Evolutionary conservation across 2,113 vertebrate species (phyloP).

Genomic region (Poecilia latipinna): DNA sequence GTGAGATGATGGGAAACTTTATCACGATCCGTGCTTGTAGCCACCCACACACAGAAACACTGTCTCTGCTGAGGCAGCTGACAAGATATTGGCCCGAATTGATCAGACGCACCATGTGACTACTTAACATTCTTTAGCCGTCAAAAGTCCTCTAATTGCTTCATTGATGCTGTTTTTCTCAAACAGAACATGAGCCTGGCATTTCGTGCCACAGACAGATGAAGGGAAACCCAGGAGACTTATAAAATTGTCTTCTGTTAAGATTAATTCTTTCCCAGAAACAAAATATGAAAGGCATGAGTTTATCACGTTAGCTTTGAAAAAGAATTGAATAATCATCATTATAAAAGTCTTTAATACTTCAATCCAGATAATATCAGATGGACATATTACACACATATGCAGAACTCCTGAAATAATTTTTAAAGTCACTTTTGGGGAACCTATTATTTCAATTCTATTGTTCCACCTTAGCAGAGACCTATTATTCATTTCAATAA

Average conservation of each 20-base stretch:
- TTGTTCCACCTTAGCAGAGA: neutral
- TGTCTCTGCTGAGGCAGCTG: slow-evolving; percentile 25
- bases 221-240: slow-evolving; percentile 13
- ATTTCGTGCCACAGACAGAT: slow-evolving; percentile 29
- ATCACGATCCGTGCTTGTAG: neutral
- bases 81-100: slow-evolving; percentile 43
- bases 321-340: neutral
- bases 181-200: slow-evolving; percentile 29
- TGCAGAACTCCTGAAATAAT: neutral
- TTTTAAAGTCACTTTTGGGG: neutral
- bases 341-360: neutral
- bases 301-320: neutral
- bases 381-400: neutral
- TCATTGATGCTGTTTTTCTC: slow-evolving; percentile 39
- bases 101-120: slow-evolving; percentile 42
- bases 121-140: slow-evolving; percentile 40
- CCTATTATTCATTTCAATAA: slow-evolving; percentile 7
- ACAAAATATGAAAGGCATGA: neutral
- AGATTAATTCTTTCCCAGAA: slow-evolving; percentile 2
- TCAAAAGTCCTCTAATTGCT: slow-evolving; percentile 49
- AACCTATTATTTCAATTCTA: slow-evolving; percentile 11
- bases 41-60: slow-evolving; percentile 17
- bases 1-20: slow-evolving; percentile 21
- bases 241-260: neutral
- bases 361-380: neutral